A percentile compares a stretch with the other conserved stretches of the same genome.
Conservation (phyloP, 2,888 invertebrate species). For the Rhingia rostrata region DNA sequence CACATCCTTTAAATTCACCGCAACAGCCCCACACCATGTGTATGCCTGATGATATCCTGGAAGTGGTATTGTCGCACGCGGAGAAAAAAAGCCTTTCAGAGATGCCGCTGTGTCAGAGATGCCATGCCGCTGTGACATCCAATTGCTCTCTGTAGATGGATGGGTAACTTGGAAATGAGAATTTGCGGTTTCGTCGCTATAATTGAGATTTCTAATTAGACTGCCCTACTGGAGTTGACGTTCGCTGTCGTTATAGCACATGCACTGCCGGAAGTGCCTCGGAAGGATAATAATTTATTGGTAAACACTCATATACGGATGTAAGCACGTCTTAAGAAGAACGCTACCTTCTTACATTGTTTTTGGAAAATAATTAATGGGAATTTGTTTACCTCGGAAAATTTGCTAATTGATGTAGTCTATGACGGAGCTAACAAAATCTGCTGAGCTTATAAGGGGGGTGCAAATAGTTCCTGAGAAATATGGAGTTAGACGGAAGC, state of each 20-base stretch:
- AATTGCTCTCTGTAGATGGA: neutral
- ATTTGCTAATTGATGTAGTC: slow-evolving; percentile 39
- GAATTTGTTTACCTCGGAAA: slow-evolving; percentile 56
- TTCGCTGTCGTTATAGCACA: neutral
- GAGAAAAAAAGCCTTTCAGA: slow-evolving; percentile 2
- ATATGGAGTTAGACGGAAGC: neutral
- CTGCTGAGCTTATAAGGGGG: neutral
- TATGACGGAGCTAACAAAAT: slow-evolving; percentile 11
- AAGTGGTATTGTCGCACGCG: slow-evolving; percentile 10
- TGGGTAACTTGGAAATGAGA: slow-evolving; percentile 19
- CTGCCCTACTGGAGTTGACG: slow-evolving; percentile 4
- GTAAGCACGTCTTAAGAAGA: neutral
- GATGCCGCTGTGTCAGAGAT: neutral
- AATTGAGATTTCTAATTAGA: slow-evolving; percentile 69
- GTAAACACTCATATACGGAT: neutral
- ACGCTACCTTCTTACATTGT: neutral
- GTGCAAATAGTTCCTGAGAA: neutral
- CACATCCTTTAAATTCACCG: slow-evolving; percentile 13
- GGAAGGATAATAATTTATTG: too few relatives aligned
- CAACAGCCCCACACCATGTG: neutral
- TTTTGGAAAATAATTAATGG: slow-evolving; percentile 51
- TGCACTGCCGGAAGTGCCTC: neutral
- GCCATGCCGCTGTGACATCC: neutral
- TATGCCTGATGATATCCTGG: slow-evolving; percentile 16
- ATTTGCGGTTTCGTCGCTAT: slow-evolving; percentile 52